Percentiles rank a stretch among this genome's conserved stretches.
Conservation (phyloP, 2,888 invertebrate genomes). For the Monopis laevigella region DNA sequence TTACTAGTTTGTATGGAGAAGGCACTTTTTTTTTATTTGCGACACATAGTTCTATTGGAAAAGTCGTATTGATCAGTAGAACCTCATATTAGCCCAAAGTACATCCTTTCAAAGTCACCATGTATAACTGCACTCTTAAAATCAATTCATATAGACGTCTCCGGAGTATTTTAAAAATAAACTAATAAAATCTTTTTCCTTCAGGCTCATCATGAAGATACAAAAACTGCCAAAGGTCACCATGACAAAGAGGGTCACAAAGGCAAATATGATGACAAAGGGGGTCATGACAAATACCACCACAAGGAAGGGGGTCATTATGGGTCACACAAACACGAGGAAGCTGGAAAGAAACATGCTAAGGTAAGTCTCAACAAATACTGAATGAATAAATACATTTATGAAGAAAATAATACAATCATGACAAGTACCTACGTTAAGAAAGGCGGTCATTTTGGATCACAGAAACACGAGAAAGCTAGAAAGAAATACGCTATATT, state of each 20-base stretch:
- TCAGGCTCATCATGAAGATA: slow-evolving; percentile 67
- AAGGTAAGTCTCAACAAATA: slow-evolving; percentile 45
- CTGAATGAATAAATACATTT: no score
- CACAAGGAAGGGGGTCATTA: slow-evolving; percentile 72
- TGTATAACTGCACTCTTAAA: no score
- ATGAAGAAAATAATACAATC: no score
- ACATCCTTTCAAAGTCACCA: no score
- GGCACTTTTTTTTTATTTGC: no score
- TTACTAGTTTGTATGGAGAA: no score
- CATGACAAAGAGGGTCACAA: slow-evolving; percentile 74
- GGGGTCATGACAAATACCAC: slow-evolving; percentile 69
- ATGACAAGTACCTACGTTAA: slow-evolving; percentile 69
- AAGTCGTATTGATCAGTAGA: no score
- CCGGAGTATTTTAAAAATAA: neutral
- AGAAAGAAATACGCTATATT: slow-evolving; percentile 72
- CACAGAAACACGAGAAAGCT: slow-evolving; percentile 73
- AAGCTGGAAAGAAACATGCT: slow-evolving; percentile 72
- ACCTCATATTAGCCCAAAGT: no score
- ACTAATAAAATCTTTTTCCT: slow-evolving; percentile 14
- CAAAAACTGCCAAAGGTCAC: slow-evolving; percentile 72
- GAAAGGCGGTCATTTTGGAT: slow-evolving; percentile 72
- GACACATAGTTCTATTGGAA: no score
- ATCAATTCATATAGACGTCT: no score
- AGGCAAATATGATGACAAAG: slow-evolving; percentile 71
- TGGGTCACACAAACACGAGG: slow-evolving; percentile 72